phyloP scores from a whole-genome alignment of 2,113 vertebrate genomes.

The Excalfactoria chinensis region DNA sequence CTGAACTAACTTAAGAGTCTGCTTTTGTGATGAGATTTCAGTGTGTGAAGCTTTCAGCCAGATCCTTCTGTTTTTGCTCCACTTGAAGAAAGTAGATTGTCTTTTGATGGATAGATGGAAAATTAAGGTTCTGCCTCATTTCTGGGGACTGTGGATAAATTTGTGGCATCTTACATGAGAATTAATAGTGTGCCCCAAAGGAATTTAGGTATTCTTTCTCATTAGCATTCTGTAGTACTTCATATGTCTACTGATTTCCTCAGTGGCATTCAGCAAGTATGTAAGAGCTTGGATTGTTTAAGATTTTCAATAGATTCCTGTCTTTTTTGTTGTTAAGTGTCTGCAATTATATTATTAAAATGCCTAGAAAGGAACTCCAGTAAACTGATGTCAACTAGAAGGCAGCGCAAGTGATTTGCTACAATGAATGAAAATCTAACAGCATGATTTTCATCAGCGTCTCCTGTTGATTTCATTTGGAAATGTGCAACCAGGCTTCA shows the following conservation, averaged over 20 bases:
- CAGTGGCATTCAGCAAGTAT: background rate
- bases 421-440: background rate
- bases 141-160: background rate
- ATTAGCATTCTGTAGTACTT: background rate
- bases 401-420: background rate
- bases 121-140: background rate
- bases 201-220: background rate
- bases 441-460: background rate
- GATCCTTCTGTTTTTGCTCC: background rate
- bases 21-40: background rate
- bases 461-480: background rate
- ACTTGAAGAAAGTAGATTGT: background rate
- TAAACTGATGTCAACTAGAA: background rate
- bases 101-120: background rate
- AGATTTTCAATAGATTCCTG: background rate
- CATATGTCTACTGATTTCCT: background rate
- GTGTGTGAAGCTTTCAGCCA: background rate
- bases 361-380: background rate
- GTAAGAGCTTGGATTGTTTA: background rate
- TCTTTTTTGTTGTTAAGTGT: background rate
- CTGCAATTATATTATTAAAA: background rate
- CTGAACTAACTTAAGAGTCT: background rate
- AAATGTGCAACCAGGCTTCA: background rate
- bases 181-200: background rate
- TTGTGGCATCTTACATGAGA: background rate